phyloP scores from a whole-genome alignment of 2,888 invertebrate genomes.

The Ptychoptera albimana region DNA sequence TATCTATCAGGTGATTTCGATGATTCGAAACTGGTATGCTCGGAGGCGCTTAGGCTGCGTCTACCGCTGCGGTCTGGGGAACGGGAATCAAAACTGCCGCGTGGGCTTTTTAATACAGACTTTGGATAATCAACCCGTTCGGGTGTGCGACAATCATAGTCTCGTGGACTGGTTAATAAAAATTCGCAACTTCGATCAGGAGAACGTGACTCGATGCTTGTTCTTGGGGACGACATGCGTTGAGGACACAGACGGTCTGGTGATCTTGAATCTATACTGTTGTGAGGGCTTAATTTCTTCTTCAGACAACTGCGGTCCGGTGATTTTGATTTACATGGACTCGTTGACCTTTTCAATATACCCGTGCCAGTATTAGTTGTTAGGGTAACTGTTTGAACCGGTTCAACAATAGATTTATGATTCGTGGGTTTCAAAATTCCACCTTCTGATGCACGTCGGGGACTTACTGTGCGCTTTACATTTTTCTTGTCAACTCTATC shows the following conservation, averaged over 20 bases:
- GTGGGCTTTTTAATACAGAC: constrained; percentile 17
- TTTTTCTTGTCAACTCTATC: constrained; percentile 12
- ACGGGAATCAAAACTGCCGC: constrained; percentile 21
- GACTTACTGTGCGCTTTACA: constrained; percentile 22
- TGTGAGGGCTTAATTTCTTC: constrained; percentile 20
- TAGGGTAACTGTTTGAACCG: neutral
- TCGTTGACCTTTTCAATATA: constrained; percentile 24
- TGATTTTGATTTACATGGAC: constrained; percentile 27
- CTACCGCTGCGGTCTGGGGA: constrained; percentile 21
- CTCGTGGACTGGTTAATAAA: constrained; percentile 16
- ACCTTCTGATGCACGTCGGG: constrained; percentile 26
- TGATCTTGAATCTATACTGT: constrained; percentile 24
- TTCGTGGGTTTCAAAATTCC: constrained; percentile 21
- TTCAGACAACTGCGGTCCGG: constrained; percentile 28
- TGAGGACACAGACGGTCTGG: constrained; percentile 15
- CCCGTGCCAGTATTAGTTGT: constrained; percentile 5
- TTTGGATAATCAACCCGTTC: constrained; percentile 21
- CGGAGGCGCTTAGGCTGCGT: constrained; percentile 23
- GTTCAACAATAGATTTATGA: neutral
- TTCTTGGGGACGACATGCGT: constrained; percentile 20
- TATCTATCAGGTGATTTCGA: constrained; percentile 20
- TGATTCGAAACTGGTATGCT: constrained; percentile 27
- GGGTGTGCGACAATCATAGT: constrained; percentile 27
- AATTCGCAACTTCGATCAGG: constrained; percentile 19
- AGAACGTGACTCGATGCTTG: constrained; percentile 27